phyloP scores from a whole-genome alignment of 1,140 invertebrate species.

The Hylyphantes graminicola region DNA sequence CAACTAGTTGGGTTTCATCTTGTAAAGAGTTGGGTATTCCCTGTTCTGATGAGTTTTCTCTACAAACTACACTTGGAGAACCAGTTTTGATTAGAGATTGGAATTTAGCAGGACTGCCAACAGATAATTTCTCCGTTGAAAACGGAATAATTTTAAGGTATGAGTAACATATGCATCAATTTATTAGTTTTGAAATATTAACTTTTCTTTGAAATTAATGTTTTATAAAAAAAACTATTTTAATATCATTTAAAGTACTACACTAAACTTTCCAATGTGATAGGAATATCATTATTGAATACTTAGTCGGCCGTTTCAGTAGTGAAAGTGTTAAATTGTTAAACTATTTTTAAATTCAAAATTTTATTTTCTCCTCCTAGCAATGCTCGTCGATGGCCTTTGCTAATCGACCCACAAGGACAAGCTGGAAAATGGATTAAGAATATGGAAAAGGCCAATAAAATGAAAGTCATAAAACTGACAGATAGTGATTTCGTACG shows the following conservation, averaged over 20 bases:
- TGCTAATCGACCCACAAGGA: constrained; percentile 96
- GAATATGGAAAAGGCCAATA: constrained; percentile 90
- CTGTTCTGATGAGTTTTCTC: constrained; percentile 80
- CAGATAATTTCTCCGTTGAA: constrained; percentile 91
- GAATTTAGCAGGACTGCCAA: constrained; percentile 89
- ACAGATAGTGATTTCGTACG: constrained; percentile 84
- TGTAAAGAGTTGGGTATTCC: constrained; percentile 80
- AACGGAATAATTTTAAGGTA: constrained; percentile 90
- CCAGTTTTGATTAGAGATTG: constrained; percentile 85
- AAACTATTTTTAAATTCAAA: no score
- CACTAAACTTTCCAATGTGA: no score
- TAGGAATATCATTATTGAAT: no score
- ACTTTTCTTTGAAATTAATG: no score
- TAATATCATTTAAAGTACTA: no score
- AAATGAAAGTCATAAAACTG: constrained; percentile 83
- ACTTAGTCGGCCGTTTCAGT: no score
- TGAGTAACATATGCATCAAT: neutral
- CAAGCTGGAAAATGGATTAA: constrained; percentile 97
- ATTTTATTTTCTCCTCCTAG: constrained; percentile 35
- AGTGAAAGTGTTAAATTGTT: no score
- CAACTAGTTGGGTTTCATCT: constrained; percentile 77
- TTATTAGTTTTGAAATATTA: no score
- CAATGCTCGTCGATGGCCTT: constrained; percentile 84
- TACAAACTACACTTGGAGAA: constrained; percentile 86
- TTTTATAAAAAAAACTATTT: no score